Evolutionary conservation across 2,888 invertebrate genomes (phyloP), one percentile per base, ranked within the genome.

Genomic region (Chymomyza amoena): DNA sequence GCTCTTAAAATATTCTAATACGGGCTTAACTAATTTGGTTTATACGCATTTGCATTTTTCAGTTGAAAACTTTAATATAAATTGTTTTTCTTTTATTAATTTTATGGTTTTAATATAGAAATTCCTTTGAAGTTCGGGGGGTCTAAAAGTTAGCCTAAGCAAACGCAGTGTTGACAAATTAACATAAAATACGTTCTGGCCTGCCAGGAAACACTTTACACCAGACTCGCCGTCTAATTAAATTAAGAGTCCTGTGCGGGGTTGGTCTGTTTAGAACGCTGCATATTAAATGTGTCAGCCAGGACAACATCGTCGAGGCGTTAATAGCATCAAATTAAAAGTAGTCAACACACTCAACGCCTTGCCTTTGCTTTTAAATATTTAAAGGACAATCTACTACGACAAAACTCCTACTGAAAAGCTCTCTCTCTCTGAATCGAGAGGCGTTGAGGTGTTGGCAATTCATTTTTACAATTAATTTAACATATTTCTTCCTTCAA

Each of bases 401-500:
- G n/a, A n/a, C n/a, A n/a, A 7, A 32, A 0, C 32, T 32, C 32
- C 32, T 32, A 4, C 10, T 13, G 39, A 13, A 45, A 45, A 45
- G 13, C 39, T 4, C 39, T 45, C 39, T 4, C 9, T 9, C 39
- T 39, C n/a, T n/a, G n/a, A n/a, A n/a, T n/a, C n/a, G 9, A 36
- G 15, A 45, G 59, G 68, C 61, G 18, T 39, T 51, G 66, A 84
- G 79, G 84, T 77, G 82, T 86, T 79, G 79, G 69, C 80, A 87
- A 81, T 78, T 87, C 83, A 84, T 87, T 85, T 84, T 84, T 87
- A 87, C 83, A 84, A 87, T 78, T 84, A 87, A 84, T 84, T 84
- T 87, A 77, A 80, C 83, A 83, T 45, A 45, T 13, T 45, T 13
- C 39, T 45, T 45, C 39, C 39, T 45, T 4, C 13, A 45, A 45